Evolutionary conservation across 1,140 invertebrate species (phyloP).

Genomic region (Calephelis nemesis): DNA sequence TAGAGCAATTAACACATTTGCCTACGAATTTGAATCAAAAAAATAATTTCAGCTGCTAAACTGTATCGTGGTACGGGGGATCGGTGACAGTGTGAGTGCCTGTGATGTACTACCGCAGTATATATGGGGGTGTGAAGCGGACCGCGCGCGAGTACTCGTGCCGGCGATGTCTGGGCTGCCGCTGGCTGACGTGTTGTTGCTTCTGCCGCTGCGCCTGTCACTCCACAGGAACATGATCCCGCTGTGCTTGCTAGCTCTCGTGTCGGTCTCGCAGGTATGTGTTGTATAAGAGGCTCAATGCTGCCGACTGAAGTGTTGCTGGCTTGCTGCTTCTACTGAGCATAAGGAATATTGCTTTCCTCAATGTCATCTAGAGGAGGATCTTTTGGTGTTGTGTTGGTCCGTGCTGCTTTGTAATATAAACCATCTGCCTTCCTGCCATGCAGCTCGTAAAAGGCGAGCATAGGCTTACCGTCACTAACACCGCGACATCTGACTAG

Average conservation of each 20-base stretch:
- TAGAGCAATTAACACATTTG: too few species aligned
- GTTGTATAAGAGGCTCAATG: too few species aligned
- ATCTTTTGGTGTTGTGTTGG: too few species aligned
- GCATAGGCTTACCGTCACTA: too few species aligned
- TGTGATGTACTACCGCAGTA: constrained; percentile 37
- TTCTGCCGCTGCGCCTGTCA: constrained; percentile 42
- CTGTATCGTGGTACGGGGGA: background rate
- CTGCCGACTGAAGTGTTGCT: too few species aligned
- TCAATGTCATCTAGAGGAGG: too few species aligned
- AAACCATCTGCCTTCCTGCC: too few species aligned
- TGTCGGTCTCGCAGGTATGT: background rate
- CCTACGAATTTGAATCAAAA: background rate
- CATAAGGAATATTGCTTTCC: too few species aligned
- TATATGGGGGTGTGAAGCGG: constrained; percentile 32
- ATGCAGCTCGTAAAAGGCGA: too few species aligned
- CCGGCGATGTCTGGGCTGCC: constrained; percentile 39
- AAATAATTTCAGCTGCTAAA: background rate
- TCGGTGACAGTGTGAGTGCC: background rate
- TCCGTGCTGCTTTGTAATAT: too few species aligned
- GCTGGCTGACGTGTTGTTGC: constrained; percentile 47
- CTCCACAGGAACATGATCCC: constrained; percentile 26
- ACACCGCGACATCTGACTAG: too few species aligned
- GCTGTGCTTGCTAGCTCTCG: constrained; percentile 21
- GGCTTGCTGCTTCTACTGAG: too few species aligned
- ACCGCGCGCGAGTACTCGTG: constrained; percentile 48